Evolutionary conservation across 2,888 invertebrate genomes (phyloP).

Genomic region (Craniophora ligustri): DNA sequence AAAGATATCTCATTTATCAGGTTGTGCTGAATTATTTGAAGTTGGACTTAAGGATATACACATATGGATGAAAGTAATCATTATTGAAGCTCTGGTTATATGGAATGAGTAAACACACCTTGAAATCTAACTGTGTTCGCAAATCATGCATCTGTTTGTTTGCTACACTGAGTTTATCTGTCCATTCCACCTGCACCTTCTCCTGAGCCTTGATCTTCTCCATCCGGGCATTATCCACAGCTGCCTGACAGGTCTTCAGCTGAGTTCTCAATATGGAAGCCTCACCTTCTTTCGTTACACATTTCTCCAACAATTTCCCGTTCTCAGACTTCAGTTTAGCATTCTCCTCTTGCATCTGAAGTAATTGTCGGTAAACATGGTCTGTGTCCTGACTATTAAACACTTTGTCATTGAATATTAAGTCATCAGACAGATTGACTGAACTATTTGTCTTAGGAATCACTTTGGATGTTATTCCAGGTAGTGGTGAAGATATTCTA

Average conservation of each 20-base stretch:
- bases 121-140: conserved; percentile 88
- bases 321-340: conserved; percentile 80
- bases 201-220: conserved; percentile 82
- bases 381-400: conserved; percentile 72
- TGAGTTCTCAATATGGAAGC: conserved; percentile 87
- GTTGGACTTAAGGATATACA: too few species aligned
- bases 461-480: conserved; percentile 73
- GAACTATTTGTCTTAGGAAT: conserved; percentile 54
- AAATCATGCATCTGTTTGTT: conserved; percentile 81
- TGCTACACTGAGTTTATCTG: conserved; percentile 76
- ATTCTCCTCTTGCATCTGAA: conserved; percentile 80
- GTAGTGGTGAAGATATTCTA: conserved; percentile 78
- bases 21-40: too few species aligned
- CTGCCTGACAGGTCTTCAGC: conserved; percentile 80
- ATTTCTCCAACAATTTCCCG: conserved; percentile 82
- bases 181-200: conserved; percentile 85
- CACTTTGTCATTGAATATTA: conserved; percentile 74
- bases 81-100: too few species aligned
- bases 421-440: conserved; percentile 65
- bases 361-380: conserved; percentile 71
- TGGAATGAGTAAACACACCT: conserved; percentile 68
- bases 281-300: conserved; percentile 88
- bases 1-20: too few species aligned
- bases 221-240: conserved; percentile 79
- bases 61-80: too few species aligned